Evolutionary conservation across 1,140 invertebrate genomes (phyloP), one percentile per base, ranked within the genome.

Genomic region (Drosophila malerkotliana): DNA sequence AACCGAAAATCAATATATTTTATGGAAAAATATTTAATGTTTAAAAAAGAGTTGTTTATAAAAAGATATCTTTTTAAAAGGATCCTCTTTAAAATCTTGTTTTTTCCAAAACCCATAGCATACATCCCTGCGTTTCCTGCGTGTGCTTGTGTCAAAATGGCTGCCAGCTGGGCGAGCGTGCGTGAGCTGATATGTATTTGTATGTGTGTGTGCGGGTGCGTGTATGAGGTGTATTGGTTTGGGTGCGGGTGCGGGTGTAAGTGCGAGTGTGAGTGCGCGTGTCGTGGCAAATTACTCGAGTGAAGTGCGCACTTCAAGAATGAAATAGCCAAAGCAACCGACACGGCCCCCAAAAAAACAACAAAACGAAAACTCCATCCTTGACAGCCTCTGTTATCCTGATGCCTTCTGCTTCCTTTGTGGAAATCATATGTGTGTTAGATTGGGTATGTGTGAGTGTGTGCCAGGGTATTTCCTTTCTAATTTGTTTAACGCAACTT

Each of bases 261-360:
- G n/a, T 14, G 45, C 21, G 32, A 59, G 61, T 54, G 61, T 78
- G 61, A 21, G 79, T 57, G 79, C 63, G 79, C 75, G 79, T 83
- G 80, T 75, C 77, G 72, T 72, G 54, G 72, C 79, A 79, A 83
- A 84, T 83, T 83, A 84, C 76, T 79, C 66, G 79, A 84, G 76
- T 76, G 66, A 84, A 83, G 79, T 83, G 72, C 72, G 76, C 76
- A 84, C 76, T 84, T 83, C 60, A 84, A 79, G 79, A 75, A 79
- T 62, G 72, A 79, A 84, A 83, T 84, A 79, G 80, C 76, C 72
- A 78, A 69, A 79, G 77, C 77, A 75, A 79, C 76, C 77, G 77
- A 74, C 75, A 78, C 71, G 77, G 59, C 61, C 21, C 57, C 56
- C 28, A 21, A 57, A 57, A 77, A 72, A 55, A 6, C 62, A 66